A percentile compares a stretch with the other conserved stretches of the same genome.
These are phyloP conservation scores for Melanotaenia nigrans DNA, from an alignment of 2,797 vertebrate genomes.

Conservation along the genomic window DNA sequence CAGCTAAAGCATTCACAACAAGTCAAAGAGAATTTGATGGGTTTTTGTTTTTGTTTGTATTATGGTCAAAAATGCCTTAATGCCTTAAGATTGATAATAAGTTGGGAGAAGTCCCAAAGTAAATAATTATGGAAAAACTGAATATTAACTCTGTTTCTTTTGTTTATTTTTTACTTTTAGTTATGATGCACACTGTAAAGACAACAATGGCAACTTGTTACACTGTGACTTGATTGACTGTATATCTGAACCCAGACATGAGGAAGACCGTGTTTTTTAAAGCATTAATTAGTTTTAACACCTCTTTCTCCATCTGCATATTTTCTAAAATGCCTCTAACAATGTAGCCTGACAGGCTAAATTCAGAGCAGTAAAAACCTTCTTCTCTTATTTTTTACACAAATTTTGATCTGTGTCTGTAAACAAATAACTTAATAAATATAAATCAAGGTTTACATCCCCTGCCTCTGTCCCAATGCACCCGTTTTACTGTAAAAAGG, in stretches of 20 bases:
- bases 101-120: neutral
- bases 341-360: neutral
- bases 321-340: neutral
- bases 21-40: neutral
- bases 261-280: neutral
- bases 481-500: neutral
- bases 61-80: neutral
- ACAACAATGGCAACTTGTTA: neutral
- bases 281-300: neutral
- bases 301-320: neutral
- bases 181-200: neutral
- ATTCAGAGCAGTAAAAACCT: neutral
- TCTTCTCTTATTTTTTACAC: neutral
- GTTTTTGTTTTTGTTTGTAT: neutral
- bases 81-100: too few relatives aligned
- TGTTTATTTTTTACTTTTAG: neutral
- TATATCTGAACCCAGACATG: neutral
- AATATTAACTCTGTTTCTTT: too few relatives aligned
- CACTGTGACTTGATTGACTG: neutral
- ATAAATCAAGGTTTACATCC: neutral
- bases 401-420: neutral
- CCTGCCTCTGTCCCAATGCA: neutral
- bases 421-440: neutral
- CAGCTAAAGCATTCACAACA: neutral
- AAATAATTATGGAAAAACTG: neutral